phyloP scores from a whole-genome alignment of 2,797 vertebrate genomes.

The Oophaga sylvatica region DNA sequence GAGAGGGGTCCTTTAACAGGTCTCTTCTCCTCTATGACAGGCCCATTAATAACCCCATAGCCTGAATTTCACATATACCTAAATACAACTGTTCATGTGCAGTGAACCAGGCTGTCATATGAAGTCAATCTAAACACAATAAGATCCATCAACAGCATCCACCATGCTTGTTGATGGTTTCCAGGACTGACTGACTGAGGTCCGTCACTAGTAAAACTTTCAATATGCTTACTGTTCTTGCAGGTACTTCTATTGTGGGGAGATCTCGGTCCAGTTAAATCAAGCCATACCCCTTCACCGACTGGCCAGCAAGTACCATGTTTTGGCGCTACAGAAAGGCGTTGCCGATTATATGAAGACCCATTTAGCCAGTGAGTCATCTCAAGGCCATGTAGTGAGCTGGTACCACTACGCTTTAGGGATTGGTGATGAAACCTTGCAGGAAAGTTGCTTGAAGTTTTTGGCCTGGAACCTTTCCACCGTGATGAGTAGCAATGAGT shows the following conservation, averaged over 20 bases:
- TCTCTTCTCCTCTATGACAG: too few species aligned
- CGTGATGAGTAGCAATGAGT: slow-evolving; percentile 85
- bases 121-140: not conserved
- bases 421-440: slow-evolving; percentile 81
- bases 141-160: not conserved
- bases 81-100: too few species aligned
- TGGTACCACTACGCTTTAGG: slow-evolving; percentile 94
- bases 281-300: slow-evolving; percentile 91
- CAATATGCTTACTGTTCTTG: slow-evolving; percentile 38
- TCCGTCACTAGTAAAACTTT: not conserved
- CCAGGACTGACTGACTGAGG: not conserved
- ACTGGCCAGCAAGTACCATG: slow-evolving; percentile 89
- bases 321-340: slow-evolving; percentile 85
- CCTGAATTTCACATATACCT: too few species aligned
- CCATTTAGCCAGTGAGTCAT: slow-evolving; percentile 88
- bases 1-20: too few species aligned
- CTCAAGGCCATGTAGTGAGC: slow-evolving; percentile 86
- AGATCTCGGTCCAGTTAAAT: slow-evolving; percentile 85
- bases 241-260: slow-evolving; percentile 94
- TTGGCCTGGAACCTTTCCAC: slow-evolving; percentile 96
- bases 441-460: slow-evolving; percentile 92
- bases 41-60: too few species aligned
- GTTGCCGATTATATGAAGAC: slow-evolving; percentile 90
- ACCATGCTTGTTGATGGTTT: not conserved
- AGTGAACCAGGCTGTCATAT: too few species aligned